Evolutionary conservation across 2,888 invertebrate genomes (phyloP).

Genomic region (Acanthosepion lycidas): DNA sequence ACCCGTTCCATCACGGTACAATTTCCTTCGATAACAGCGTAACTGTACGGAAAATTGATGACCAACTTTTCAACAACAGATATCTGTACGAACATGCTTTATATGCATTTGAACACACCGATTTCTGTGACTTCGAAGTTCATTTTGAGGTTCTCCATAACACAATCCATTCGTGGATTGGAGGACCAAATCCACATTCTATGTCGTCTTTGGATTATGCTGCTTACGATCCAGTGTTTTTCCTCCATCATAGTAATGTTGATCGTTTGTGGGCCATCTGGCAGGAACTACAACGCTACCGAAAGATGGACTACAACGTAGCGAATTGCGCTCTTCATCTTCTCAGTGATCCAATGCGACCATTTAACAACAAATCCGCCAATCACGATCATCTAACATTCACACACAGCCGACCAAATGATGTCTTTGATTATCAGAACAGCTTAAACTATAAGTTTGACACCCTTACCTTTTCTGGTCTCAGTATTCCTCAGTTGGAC

Average conservation of each 20-base stretch:
- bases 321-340: conserved; percentile 56
- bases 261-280: conserved; percentile 52
- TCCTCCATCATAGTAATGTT: conserved; percentile 53
- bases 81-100: conserved; percentile 51
- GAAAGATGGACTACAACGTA: conserved; percentile 52
- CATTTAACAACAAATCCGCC: conserved; percentile 56
- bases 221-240: conserved; percentile 56
- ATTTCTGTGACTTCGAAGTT: conserved; percentile 52
- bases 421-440: conserved; percentile 54
- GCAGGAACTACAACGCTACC: conserved; percentile 50
- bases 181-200: conserved; percentile 49
- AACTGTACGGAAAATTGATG: conserved; percentile 48
- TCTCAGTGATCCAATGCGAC: conserved; percentile 53
- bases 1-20: conserved; percentile 53
- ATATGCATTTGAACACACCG: conserved; percentile 51
- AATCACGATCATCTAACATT: conserved; percentile 54
- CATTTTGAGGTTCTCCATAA: conserved; percentile 54
- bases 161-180: conserved; percentile 52
- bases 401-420: conserved; percentile 53
- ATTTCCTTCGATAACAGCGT: conserved; percentile 47
- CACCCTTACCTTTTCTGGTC: conserved; percentile 52
- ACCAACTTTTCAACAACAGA: conserved; percentile 48
- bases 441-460: conserved; percentile 54
- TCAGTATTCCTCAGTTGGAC: conserved; percentile 43
- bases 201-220: conserved; percentile 50